phyloP scores from a whole-genome alignment of 2,888 invertebrate species.

The Timema cristinae region DNA sequence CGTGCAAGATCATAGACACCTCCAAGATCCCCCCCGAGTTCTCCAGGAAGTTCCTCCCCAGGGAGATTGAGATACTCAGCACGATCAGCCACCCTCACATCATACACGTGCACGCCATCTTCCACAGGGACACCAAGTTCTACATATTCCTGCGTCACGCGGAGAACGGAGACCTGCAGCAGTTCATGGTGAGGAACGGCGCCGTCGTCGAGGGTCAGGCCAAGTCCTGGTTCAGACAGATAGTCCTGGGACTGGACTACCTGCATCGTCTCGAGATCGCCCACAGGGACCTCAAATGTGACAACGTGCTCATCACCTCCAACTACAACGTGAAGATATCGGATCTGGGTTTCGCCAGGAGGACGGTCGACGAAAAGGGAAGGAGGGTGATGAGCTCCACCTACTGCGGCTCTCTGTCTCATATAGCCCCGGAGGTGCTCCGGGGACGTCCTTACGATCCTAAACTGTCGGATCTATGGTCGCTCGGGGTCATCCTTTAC shows the following conservation, averaged over 20 bases:
- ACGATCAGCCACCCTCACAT: constrained; percentile 65
- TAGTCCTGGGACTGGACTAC: constrained; percentile 78
- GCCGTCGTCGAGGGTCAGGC: constrained; percentile 64
- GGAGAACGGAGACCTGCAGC: constrained; percentile 79
- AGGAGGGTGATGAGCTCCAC: constrained; percentile 64
- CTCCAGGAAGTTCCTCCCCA: too few relatives aligned
- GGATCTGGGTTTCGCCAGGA: constrained; percentile 78
- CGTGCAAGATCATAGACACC: too few relatives aligned
- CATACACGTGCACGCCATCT: constrained; percentile 73
- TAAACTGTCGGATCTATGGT: constrained; percentile 74
- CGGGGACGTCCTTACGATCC: constrained; percentile 69
- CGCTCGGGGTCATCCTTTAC: constrained; percentile 68
- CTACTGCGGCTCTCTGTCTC: constrained; percentile 83
- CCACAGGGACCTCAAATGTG: constrained; percentile 74
- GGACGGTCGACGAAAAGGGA: constrained; percentile 45
- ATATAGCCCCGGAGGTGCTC: constrained; percentile 82
- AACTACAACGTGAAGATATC: constrained; percentile 75
- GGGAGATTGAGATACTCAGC: too few relatives aligned
- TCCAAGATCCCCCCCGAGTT: too few relatives aligned
- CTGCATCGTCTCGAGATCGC: constrained; percentile 74
- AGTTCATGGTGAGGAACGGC: constrained; percentile 45
- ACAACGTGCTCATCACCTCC: constrained; percentile 68
- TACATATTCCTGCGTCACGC: constrained; percentile 84
- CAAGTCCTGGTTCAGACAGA: constrained; percentile 79
- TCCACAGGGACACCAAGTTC: constrained; percentile 68